Percentiles rank a stretch among this genome's conserved stretches.
These are phyloP conservation scores for Emydocephalus ijimae DNA, from an alignment of 2,113 vertebrate species.

Conservation along the genomic window DNA sequence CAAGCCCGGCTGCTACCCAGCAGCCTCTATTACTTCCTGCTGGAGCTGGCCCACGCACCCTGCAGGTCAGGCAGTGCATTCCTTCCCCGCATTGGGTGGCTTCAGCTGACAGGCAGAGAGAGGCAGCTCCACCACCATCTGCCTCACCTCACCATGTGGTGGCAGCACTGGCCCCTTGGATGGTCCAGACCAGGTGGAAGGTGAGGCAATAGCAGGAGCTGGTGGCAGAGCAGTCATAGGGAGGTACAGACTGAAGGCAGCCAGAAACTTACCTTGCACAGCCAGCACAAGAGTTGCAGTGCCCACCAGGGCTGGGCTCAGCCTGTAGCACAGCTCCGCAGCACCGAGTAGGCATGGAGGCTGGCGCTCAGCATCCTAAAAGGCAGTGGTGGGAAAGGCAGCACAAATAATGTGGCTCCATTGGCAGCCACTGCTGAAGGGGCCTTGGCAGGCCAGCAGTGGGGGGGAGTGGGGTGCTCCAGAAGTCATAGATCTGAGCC, in stretches of 20 bases:
- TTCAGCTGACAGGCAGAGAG: no score
- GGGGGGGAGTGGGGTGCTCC: slow-evolving; percentile 59
- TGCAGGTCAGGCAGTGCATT: no score
- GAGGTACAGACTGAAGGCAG: slow-evolving; percentile 77
- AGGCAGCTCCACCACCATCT: no score
- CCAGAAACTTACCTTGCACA: slow-evolving; percentile 80
- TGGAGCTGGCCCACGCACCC: no score
- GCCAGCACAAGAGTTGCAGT: slow-evolving; percentile 79
- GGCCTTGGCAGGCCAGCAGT: slow-evolving; percentile 61
- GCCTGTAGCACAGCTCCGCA: slow-evolving; percentile 77
- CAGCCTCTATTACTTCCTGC: no score
- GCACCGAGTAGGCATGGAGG: slow-evolving; percentile 79
- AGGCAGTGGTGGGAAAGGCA: slow-evolving; percentile 74
- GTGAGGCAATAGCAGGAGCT: slow-evolving; percentile 70
- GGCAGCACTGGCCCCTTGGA: no score
- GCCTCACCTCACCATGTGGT: no score
- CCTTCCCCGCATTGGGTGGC: no score
- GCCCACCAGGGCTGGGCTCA: slow-evolving; percentile 79
- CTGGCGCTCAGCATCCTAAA: slow-evolving; percentile 70
- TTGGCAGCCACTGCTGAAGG: slow-evolving; percentile 73
- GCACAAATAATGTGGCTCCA: slow-evolving; percentile 75
- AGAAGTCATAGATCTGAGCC: slow-evolving; percentile 74
- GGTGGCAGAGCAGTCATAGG: slow-evolving; percentile 65
- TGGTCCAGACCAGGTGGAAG: slow-evolving; percentile 48
- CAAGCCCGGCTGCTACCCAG: no score